Conservation (phyloP, 2,888 invertebrate species). For the Ormyrus labotus region DNA sequence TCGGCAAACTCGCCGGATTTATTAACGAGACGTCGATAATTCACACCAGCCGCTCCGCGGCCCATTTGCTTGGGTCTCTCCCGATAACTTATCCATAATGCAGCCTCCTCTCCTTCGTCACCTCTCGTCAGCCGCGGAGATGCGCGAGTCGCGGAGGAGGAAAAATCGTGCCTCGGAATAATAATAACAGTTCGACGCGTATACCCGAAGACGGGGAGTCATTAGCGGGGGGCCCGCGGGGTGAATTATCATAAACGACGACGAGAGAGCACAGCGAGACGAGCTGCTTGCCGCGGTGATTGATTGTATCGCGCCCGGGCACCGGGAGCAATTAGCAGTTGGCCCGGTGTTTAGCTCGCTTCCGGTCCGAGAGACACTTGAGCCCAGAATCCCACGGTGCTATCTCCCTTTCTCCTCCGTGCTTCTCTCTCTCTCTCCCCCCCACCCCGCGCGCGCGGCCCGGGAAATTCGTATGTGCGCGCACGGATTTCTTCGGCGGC, state of each 20-base stretch:
- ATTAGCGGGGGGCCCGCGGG: constrained; percentile 2
- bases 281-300: constrained; percentile 9
- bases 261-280: background rate
- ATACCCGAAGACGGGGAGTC: constrained; percentile 8
- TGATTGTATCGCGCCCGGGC: constrained; percentile 38
- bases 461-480: constrained; percentile 10
- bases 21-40: background rate
- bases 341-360: background rate
- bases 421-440: background rate
- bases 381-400: constrained; percentile 35
- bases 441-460: background rate
- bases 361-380: constrained; percentile 32
- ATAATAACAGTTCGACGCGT: background rate
- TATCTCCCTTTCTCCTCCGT: background rate
- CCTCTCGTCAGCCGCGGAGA: no score
- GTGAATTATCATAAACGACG: constrained; percentile 33
- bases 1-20: background rate
- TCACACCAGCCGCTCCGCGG: background rate
- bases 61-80: no score
- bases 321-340: constrained; percentile 40
- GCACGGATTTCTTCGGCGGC: constrained; percentile 34
- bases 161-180: constrained; percentile 32
- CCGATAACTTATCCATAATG: background rate
- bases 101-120: no score
- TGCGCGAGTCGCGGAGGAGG: background rate